Evolutionary conservation across 2,113 vertebrate species (phyloP), one percentile per base, ranked within the genome.

Genomic region (Plestiodon gilberti): DNA sequence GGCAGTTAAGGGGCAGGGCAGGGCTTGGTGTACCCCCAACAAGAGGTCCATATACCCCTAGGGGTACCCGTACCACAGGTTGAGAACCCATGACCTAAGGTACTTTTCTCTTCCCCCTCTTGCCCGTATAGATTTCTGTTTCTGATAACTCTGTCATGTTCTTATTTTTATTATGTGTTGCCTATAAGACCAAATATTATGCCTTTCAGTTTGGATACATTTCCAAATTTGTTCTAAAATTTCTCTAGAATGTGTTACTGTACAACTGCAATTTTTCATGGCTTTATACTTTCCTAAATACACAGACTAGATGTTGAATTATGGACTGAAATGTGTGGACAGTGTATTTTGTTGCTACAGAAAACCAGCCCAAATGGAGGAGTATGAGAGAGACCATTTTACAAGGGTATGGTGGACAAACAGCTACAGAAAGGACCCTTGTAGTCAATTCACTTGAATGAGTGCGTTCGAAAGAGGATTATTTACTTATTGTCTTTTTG

Each of bases 231-330:
- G 18, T 78, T 78, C 52, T 78, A 78, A 59, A 35, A 78, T 3
- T 33, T 6, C 76, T 11, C 9, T 0, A 13, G 40, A 52, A 77
- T 15, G 6, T 74, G 0, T 4, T 0, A 4, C 55, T 20, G 9
- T 10, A 65, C 8, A 59, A 43, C 48, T 0, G 0, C 20, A 3
- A 3, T 35, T 71, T 6, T 20, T 2, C 2, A 35, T 1, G 1
- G 35, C 17, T 48, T 0, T 6, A 1, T 30, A 52, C 52, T 17
- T 70, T 69, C 23, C 3, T 22, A 61, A 33, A 35, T 22, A 76
- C 5, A 28, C 30, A 70, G 10, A 7, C 14, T 52, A 71, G n/a
- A 6, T 86, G 64, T 74, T 73, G 67, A 67, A 64, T 67, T 48
- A 55, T 69, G 1, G 0, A 1, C 57, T 48, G 78, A 10, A 15